Conservation (phyloP, 2,888 invertebrate species). For the Ectobius pallidus region DNA sequence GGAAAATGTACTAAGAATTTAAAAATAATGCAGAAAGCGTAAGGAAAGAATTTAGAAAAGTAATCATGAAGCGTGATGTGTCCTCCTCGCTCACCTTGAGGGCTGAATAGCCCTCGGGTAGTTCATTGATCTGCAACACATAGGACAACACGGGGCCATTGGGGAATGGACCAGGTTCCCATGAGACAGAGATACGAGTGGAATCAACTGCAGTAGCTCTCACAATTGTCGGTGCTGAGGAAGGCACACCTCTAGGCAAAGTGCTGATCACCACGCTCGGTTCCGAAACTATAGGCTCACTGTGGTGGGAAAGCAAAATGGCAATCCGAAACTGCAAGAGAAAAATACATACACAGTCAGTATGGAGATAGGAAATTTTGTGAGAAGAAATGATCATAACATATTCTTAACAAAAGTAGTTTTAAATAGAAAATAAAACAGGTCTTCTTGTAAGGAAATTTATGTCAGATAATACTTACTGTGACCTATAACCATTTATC, state of each 20-base stretch:
- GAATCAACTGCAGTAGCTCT: constrained; percentile 81
- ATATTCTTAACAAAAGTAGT: too few species aligned
- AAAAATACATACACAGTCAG: too few species aligned
- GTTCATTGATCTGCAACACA: constrained; percentile 71
- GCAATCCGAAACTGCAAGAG: constrained; percentile 84
- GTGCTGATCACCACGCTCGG: constrained; percentile 80
- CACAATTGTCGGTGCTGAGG: constrained; percentile 76
- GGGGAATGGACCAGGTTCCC: constrained; percentile 85
- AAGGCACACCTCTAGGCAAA: constrained; percentile 72
- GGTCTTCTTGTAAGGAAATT: too few species aligned
- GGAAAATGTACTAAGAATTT: too few species aligned
- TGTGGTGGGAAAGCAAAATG: constrained; percentile 72
- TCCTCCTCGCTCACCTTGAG: constrained; percentile 69
- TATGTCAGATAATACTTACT: too few species aligned
- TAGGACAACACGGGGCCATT: constrained; percentile 90
- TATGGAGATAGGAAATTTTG: too few species aligned
- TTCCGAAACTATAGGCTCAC: constrained; percentile 73
- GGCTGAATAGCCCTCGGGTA: constrained; percentile 64
- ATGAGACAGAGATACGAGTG: constrained; percentile 82
- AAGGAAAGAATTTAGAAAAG: background rate
- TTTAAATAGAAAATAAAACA: too few species aligned
- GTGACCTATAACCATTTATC: too few species aligned
- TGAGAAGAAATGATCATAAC: too few species aligned
- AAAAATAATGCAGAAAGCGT: background rate
- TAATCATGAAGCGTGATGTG: constrained; percentile 20